Conservation (phyloP, 2,113 vertebrate species). For the Oenanthe melanoleuca region DNA sequence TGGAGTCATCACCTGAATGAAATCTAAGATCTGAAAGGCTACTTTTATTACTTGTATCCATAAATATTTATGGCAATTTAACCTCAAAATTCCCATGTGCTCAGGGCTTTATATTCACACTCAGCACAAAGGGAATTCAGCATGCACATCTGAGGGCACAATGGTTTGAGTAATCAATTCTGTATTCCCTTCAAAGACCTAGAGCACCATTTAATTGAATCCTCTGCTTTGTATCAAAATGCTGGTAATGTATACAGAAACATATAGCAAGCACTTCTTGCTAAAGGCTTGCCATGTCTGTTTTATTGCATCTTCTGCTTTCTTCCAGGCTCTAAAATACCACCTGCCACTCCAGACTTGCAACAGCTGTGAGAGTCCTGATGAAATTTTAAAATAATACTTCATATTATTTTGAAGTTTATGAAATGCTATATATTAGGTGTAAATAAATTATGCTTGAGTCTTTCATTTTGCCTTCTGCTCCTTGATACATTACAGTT, state of each 20-base stretch:
- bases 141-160: background rate
- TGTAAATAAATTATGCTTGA: background rate
- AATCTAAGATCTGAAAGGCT: slow-evolving; percentile 27
- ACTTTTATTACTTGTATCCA: slow-evolving; percentile 34
- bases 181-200: background rate
- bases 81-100: slow-evolving; percentile 12
- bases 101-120: background rate
- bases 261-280: background rate
- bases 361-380: background rate
- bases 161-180: background rate
- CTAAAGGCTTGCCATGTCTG: background rate
- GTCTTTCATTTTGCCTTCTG: background rate
- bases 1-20: slow-evolving; percentile 29
- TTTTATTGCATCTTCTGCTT: background rate
- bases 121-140: background rate
- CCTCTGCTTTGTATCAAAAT: background rate
- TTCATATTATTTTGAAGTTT: background rate
- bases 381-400: background rate
- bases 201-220: background rate
- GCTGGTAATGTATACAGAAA: background rate
- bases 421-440: background rate
- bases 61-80: slow-evolving; percentile 56
- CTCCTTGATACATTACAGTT: background rate
- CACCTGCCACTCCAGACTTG: background rate
- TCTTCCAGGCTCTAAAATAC: background rate